A percentile compares a stretch with the other conserved stretches of the same genome.
phyloP scores from a whole-genome alignment of 2,888 invertebrate species.

The Dryobota labecula region DNA sequence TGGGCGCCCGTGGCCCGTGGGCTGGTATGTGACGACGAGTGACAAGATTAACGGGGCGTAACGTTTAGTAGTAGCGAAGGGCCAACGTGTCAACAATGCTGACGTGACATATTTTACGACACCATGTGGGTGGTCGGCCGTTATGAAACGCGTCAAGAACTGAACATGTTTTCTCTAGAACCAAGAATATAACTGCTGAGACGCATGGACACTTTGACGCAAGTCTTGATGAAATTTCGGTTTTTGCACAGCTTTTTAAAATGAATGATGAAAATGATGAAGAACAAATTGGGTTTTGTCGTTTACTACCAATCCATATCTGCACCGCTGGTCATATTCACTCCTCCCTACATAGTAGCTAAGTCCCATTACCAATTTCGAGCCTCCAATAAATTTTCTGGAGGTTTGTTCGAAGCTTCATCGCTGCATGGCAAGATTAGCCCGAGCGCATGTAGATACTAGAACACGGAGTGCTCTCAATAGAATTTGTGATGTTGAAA shows the following conservation, averaged over 20 bases:
- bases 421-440: slow-evolving; percentile 33
- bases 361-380: background rate
- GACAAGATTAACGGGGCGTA: slow-evolving; percentile 81
- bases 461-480: slow-evolving; percentile 72
- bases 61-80: slow-evolving; percentile 81
- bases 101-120: slow-evolving; percentile 80
- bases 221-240: background rate
- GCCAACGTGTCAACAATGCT: slow-evolving; percentile 80
- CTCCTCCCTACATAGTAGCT: background rate
- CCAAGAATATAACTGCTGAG: background rate
- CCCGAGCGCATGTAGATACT: slow-evolving; percentile 20
- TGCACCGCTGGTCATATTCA: background rate
- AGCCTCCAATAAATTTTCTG: background rate
- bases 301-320: background rate
- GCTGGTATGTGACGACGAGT: slow-evolving; percentile 64
- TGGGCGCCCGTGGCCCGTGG: slow-evolving; percentile 31
- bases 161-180: slow-evolving; percentile 27
- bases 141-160: slow-evolving; percentile 20
- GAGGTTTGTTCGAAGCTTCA: too few relatives aligned
- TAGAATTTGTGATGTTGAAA: slow-evolving; percentile 81
- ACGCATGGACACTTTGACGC: background rate
- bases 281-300: background rate
- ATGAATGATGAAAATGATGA: background rate
- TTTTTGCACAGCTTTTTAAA: background rate
- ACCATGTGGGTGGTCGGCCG: slow-evolving; percentile 83